phyloP scores from a whole-genome alignment of 2,113 vertebrate genomes.

The Misgurnus anguillicaudatus region DNA sequence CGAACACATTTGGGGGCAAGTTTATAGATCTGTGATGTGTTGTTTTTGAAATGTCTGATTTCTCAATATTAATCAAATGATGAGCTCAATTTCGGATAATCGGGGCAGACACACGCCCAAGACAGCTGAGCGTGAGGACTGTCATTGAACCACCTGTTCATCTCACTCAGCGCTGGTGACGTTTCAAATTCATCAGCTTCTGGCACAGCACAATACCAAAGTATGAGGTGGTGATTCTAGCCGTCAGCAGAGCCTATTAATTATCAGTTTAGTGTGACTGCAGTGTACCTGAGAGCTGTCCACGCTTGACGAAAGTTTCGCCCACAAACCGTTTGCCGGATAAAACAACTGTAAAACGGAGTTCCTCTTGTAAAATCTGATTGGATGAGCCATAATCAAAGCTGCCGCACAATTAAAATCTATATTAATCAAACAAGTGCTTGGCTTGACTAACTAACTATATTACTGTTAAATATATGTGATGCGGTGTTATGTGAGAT shows the following conservation, averaged over 20 bases:
- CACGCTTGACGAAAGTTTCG: constrained; percentile 29
- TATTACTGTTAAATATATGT: no score
- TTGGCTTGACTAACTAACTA: no score
- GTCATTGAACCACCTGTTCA: constrained; percentile 50
- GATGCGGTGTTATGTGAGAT: no score
- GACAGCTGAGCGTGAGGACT: constrained; percentile 16
- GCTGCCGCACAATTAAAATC: not conserved
- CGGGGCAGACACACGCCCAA: constrained; percentile 4
- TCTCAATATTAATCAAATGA: not conserved
- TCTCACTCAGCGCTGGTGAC: constrained; percentile 41
- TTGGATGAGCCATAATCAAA: not conserved
- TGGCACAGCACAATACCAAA: constrained; percentile 31
- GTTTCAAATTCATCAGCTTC: constrained; percentile 35
- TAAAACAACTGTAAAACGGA: not conserved
- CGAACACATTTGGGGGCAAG: no score
- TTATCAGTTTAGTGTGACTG: constrained; percentile 53
- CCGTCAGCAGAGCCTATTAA: constrained; percentile 52
- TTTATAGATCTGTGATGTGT: not conserved
- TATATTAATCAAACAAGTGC: no score
- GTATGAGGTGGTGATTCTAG: constrained; percentile 45
- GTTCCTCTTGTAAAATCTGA: not conserved
- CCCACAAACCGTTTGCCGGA: constrained; percentile 11
- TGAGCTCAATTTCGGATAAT: constrained; percentile 26
- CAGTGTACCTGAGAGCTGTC: constrained; percentile 37
- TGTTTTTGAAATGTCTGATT: not conserved